Base-by-base conservation (phyloP, 37 sponge, comb jelly and placozoan species). In the Mnemiopsis leidyi region DNA sequence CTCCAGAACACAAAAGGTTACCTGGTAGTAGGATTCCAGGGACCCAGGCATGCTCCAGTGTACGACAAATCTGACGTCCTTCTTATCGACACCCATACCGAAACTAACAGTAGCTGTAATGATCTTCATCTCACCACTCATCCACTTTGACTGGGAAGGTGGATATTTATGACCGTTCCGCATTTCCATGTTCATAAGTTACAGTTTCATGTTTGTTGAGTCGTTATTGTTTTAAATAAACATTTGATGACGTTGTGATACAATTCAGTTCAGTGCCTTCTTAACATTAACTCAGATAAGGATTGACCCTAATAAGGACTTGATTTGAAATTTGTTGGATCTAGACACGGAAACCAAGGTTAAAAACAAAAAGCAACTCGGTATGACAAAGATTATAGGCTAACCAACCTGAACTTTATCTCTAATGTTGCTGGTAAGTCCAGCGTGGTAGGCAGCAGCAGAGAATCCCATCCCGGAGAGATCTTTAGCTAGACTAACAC, bases 51-150 rank as follows among this genome's bases (percentile, higher is more conserved):
- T 77, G 21, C 96, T 96, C 98, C 98, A 98, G 92, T 98, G 98
- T 32, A 93, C 98, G 20, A 98, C 98, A 98, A 98, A 98, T 93
- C 98, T 95, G 23, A 98, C 98, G 93, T 96, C 93, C 26, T 95
- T 94, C 83, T 98, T 98, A 95, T 98, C 98, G 32, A 98, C 96
- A 29, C 98, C 98, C 98, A 98, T 98, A 0, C 98, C 98, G 92
- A 98, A 98, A 76, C 98, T 98, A 38, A 98, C 93, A 24, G 98
- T 98, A 29, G 97, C 98, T 23, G 97, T 97, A 93, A 98, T 96
- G 20, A 98, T 94, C 69, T 94, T 95, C 37, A 96, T 88, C 36
- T 82, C 76, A 36, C 95, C 98, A 38, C 76, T 68, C 95, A 96
- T 96, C 98, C 98, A 98, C 38, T 96, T 94, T 68, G 82, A 83